phyloP scores from a whole-genome alignment of 2,888 invertebrate genomes.

The Timema podura region DNA sequence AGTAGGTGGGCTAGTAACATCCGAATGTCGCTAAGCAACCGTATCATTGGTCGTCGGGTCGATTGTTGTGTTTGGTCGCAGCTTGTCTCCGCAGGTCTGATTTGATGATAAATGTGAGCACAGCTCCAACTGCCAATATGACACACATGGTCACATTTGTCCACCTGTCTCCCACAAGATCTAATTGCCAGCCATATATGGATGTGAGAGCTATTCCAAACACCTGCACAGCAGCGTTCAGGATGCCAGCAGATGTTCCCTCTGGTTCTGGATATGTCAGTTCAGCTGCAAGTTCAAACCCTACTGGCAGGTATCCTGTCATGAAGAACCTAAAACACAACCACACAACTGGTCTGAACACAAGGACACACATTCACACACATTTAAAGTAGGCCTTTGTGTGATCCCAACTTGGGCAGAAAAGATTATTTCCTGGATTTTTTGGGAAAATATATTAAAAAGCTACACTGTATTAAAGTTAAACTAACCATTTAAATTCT shows the following conservation, averaged over 20 bases:
- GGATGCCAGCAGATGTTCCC: constrained; percentile 91
- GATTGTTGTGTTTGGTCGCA: constrained; percentile 45
- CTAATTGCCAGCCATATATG: constrained; percentile 48
- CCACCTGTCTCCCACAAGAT: constrained; percentile 43
- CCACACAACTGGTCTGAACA: no score
- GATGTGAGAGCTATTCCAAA: constrained; percentile 81
- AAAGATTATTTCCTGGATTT: no score
- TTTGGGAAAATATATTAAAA: no score
- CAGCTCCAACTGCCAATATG: constrained; percentile 71
- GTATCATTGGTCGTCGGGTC: neutral
- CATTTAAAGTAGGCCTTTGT: no score
- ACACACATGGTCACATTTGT: constrained; percentile 43
- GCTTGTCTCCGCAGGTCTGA: constrained; percentile 79
- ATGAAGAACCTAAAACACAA: constrained; percentile 79
- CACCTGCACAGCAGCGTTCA: constrained; percentile 85
- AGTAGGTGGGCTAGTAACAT: no score
- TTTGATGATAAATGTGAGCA: constrained; percentile 69
- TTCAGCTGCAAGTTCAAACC: constrained; percentile 83
- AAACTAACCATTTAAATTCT: no score
- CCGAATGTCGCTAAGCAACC: no score
- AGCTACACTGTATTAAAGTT: no score
- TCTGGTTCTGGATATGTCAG: constrained; percentile 93
- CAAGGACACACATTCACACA: no score
- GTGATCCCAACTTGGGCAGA: no score
- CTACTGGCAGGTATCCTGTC: constrained; percentile 98